These are phyloP conservation scores for Peromyscus nudipes DNA, from an alignment of 2,797 vertebrate species.

Conservation along the genomic window DNA sequence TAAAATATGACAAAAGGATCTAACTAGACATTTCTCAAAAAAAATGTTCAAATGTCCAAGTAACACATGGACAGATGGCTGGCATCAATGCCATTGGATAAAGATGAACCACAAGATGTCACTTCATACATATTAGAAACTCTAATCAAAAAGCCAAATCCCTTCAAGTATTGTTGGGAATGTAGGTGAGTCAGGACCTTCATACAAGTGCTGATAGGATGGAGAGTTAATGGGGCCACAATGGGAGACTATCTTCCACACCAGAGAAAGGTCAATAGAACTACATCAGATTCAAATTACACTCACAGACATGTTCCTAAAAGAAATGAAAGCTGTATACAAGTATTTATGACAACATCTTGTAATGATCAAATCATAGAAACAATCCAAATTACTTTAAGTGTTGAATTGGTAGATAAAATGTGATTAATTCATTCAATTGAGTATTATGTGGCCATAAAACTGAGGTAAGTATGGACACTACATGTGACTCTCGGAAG, in stretches of 20 bases:
- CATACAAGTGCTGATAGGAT: neutral
- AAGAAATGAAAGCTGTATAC: neutral
- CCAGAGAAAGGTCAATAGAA: neutral
- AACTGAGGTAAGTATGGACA: neutral
- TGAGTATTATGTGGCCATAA: neutral
- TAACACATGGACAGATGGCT: neutral
- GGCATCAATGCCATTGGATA: neutral
- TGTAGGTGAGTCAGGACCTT: neutral
- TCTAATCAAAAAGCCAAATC: conserved; percentile 1
- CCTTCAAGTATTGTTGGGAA: neutral
- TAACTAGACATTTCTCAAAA: neutral
- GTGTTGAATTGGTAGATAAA: neutral
- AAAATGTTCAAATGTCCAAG: neutral
- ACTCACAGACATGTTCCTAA: neutral
- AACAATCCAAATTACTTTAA: neutral
- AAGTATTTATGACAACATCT: neutral
- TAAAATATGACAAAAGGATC: neutral
- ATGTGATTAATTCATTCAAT: neutral
- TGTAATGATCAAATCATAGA: neutral
- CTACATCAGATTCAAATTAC: neutral
- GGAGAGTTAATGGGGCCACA: neutral
- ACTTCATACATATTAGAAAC: neutral
- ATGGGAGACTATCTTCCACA: neutral
- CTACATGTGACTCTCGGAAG: neutral
- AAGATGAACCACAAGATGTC: neutral